Base-by-base conservation (phyloP, 2,888 invertebrate genomes). In the Sialis lutaria region DNA sequence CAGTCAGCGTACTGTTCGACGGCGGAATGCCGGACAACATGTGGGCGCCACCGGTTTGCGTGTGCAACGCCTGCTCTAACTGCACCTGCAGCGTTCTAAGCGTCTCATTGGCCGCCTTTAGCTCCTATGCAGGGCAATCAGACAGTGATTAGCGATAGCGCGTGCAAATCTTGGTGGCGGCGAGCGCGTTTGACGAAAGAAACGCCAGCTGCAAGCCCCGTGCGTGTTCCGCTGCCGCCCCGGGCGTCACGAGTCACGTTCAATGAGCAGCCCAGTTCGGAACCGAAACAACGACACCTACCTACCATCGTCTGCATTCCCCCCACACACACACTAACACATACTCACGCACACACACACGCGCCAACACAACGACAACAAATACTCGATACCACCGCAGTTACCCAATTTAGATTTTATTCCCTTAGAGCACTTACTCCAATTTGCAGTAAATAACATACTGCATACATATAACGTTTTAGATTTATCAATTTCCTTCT, bases 51-150 rank as follows among this genome's bases (percentile, higher is more conserved):
- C 42, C 42, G 30, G 42, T 42, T 61, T 76, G 81, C 54, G 73
- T 71, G 52, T 55, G 57, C 63, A 72, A 66, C 64, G 78, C 78
- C 61, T 81, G 74, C 71, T 83, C 83, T 75, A 83, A 72, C 71
- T 82, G 82, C 64, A 68, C 72, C 75, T 83, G 82, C 69, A 83
- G 79, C 67, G 79, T 77, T 74, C 81, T 82, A 74, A 84, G 77
- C 63, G 80, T 80, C 76, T 83, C 82, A 74, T 82, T 82, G 73
- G 82, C 79, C 65, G 80, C 78, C 75, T 79, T 81, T 75, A 82
- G 77, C 76, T 83, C 83, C 83, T 83, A 79, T 71, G 7, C n/a
- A 10, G 37, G 13, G 33, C 30, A 22, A 22, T 12, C 34, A 8
- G 13, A 35, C 35, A 33, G 37, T 37, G 33, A 42, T 35, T 8